These are phyloP conservation scores for Leucopsar rothschildi DNA, from an alignment of 2,113 vertebrate species.

Conservation along the genomic window DNA sequence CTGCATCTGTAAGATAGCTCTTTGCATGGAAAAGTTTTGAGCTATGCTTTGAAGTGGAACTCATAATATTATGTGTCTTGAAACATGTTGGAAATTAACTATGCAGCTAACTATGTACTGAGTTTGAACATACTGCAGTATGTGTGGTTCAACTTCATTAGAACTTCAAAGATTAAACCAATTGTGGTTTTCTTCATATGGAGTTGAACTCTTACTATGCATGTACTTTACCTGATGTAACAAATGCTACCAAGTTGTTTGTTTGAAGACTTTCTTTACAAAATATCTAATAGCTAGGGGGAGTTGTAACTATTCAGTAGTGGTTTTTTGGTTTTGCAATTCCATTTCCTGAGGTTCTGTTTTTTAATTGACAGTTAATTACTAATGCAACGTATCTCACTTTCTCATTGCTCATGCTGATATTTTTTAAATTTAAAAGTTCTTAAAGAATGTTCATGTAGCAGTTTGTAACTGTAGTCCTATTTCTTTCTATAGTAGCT, in stretches of 20 bases:
- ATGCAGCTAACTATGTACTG: neutral
- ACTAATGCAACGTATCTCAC: neutral
- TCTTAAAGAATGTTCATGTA: neutral
- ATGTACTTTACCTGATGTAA: neutral
- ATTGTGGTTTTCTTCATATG: neutral
- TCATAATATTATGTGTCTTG: neutral
- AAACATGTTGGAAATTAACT: neutral
- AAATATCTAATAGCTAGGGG: neutral
- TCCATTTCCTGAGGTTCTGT: neutral
- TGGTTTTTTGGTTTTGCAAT: neutral
- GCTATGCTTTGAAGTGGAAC: conserved; percentile 37
- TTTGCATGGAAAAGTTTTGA: conserved; percentile 43
- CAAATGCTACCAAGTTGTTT: neutral
- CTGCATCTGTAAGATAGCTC: neutral
- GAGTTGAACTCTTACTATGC: neutral
- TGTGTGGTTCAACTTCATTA: neutral
- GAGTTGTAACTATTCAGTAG: neutral
- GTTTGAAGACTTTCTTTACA: neutral
- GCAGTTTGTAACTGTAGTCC: neutral
- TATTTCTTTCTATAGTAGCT: neutral
- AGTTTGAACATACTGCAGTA: neutral
- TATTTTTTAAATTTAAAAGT: neutral
- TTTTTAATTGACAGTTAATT: neutral
- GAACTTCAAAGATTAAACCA: neutral
- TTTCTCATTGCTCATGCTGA: neutral